Conservation (phyloP, 2,797 vertebrate genomes). For the Micromesistius poutassou region DNA sequence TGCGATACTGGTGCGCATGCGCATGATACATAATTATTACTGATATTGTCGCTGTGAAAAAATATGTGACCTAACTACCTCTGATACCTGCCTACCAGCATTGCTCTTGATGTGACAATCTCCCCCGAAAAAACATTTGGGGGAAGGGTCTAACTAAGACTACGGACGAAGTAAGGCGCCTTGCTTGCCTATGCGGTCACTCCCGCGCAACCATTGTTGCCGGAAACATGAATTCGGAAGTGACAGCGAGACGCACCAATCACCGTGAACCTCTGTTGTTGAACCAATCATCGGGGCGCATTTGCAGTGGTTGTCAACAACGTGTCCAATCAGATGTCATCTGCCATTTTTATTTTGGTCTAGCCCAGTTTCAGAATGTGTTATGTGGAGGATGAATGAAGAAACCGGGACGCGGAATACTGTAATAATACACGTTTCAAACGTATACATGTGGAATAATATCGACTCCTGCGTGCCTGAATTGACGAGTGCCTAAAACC, state of each 20-base stretch:
- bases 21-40: not conserved
- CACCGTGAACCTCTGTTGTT: not conserved
- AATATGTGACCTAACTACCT: not conserved
- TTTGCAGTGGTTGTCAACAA: not conserved
- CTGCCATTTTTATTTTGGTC: not conserved
- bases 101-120: not conserved
- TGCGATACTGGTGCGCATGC: not conserved
- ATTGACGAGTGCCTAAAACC: not conserved
- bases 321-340: conserved; percentile 46
- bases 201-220: not conserved
- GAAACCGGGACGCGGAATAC: not conserved
- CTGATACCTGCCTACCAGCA: not conserved
- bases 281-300: conserved; percentile 37
- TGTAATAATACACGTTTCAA: not conserved
- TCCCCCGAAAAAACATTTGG: too few relatives aligned
- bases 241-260: conserved; percentile 27
- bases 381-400: not conserved
- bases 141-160: too few relatives aligned
- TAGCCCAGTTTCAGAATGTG: not conserved
- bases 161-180: too few relatives aligned
- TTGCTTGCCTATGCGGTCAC: not conserved
- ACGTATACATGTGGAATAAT: not conserved
- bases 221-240: conserved; percentile 15
- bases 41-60: not conserved
- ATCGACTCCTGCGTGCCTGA: too few relatives aligned